Evolutionary conservation across 2,797 vertebrate species (phyloP).

Genomic region (Dryobates pubescens): DNA sequence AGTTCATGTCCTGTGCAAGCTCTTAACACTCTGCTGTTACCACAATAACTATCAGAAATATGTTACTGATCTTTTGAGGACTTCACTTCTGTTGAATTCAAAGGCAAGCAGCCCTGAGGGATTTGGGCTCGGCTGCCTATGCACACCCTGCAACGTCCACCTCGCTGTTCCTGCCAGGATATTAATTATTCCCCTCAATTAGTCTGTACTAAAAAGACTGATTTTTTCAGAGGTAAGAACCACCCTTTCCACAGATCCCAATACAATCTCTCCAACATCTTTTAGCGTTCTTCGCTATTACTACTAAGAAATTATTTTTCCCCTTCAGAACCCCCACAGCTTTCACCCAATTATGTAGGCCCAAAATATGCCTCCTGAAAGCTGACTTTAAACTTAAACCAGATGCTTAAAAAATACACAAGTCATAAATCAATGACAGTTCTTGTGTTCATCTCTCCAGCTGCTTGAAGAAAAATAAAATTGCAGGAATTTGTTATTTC

Average conservation of each 20-base stretch:
- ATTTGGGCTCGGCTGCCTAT: not conserved
- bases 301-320: not conserved
- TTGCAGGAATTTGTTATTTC: not conserved
- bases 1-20: not conserved
- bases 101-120: not conserved
- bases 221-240: not conserved
- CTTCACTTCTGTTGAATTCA: not conserved
- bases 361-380: not conserved
- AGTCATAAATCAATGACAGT: not conserved
- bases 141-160: not conserved
- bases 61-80: not conserved
- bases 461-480: not conserved
- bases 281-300: not conserved
- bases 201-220: not conserved
- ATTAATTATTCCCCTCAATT: not conserved
- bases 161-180: not conserved
- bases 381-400: fast-evolving
- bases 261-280: not conserved
- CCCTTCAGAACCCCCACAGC: not conserved
- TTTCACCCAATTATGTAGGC: not conserved
- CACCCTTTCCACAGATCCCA: not conserved
- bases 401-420: not conserved
- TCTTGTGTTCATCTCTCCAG: not conserved
- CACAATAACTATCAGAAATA: not conserved
- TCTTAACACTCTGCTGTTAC: not conserved